Conservation (phyloP, 1,140 invertebrate species). For the Philopotamus ludificatus region DNA sequence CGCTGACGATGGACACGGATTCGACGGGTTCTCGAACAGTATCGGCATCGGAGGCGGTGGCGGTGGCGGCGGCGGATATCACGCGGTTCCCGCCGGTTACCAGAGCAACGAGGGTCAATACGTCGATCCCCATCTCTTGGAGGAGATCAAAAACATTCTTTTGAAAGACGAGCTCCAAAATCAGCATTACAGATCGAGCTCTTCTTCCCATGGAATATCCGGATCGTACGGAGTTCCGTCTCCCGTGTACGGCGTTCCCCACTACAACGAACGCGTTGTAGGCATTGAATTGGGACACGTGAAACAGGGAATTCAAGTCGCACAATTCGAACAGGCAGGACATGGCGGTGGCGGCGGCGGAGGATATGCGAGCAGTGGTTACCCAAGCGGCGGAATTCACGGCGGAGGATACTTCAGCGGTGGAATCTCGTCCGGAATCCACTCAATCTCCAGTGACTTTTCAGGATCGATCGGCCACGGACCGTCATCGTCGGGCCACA, state of each 20-base stretch:
- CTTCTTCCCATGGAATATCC: conserved; percentile 52
- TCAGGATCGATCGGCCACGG: conserved; percentile 32
- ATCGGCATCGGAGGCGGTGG: conserved; percentile 50
- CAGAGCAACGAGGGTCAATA: conserved; percentile 75
- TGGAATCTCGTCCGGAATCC: conserved; percentile 35
- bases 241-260: conserved; percentile 59
- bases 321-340: conserved; percentile 61
- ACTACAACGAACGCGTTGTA: conserved; percentile 58
- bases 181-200: conserved; percentile 51
- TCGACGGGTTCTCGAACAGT: conserved; percentile 45
- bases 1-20: conserved; percentile 41
- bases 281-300: conserved; percentile 65
- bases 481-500: conserved; percentile 42
- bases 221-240: conserved; percentile 58
- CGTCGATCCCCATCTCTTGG: conserved; percentile 73
- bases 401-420: conserved; percentile 45
- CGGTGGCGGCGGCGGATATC: conserved; percentile 69
- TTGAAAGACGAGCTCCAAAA: conserved; percentile 73
- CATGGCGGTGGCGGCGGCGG: conserved; percentile 50
- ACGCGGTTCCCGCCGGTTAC: conserved; percentile 68
- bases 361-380: conserved; percentile 42
- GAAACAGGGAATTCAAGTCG: conserved; percentile 65
- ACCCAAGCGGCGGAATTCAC: conserved; percentile 43
- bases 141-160: conserved; percentile 78
- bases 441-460: conserved; percentile 39